phyloP scores from a whole-genome alignment of 2,797 vertebrate genomes.

The Epinephelus coioides region DNA sequence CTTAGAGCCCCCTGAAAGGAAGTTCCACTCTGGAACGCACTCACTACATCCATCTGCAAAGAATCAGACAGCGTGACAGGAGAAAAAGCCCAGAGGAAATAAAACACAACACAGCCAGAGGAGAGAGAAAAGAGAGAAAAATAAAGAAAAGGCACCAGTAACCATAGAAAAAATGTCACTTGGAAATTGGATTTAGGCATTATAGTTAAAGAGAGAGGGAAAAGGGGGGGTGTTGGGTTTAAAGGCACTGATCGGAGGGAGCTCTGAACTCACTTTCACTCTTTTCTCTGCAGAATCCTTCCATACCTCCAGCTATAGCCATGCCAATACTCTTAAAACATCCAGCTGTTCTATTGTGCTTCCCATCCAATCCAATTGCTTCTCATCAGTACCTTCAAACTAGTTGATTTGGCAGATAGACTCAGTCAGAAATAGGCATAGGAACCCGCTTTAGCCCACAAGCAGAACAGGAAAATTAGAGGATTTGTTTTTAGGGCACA shows the following conservation, averaged over 20 bases:
- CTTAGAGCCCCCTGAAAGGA: conserved; percentile 99
- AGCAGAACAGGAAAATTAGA: conserved; percentile 67
- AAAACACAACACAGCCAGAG: conserved; percentile 76
- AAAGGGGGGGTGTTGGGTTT: conserved; percentile 41
- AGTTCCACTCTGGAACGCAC: conserved; percentile 99
- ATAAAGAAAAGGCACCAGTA: conserved; percentile 82
- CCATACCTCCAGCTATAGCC: conserved; percentile 55
- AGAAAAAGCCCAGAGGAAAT: conserved; percentile 78
- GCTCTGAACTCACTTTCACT: conserved; percentile 52
- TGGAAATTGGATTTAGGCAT: conserved; percentile 71
- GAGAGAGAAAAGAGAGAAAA: conserved; percentile 82
- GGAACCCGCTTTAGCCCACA: conserved; percentile 71
- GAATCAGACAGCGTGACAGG: conserved; percentile 97
- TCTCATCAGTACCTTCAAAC: conserved; percentile 73
- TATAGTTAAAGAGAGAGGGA: conserved; percentile 58
- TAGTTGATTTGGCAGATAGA: conserved; percentile 51
- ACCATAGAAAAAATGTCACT: conserved; percentile 75
- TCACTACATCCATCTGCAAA: conserved; percentile 99
- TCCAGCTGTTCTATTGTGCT: conserved; percentile 41
- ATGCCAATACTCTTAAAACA: conserved; percentile 41
- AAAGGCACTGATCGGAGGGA: conserved; percentile 79
- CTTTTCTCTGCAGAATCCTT: conserved; percentile 62
- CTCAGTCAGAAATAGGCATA: conserved; percentile 60
- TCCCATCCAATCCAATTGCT: conserved; percentile 40
- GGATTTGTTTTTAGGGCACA: conserved; percentile 64